Base-by-base conservation (phyloP, 1,140 invertebrate genomes). In the Sarcophaga peregrina region DNA sequence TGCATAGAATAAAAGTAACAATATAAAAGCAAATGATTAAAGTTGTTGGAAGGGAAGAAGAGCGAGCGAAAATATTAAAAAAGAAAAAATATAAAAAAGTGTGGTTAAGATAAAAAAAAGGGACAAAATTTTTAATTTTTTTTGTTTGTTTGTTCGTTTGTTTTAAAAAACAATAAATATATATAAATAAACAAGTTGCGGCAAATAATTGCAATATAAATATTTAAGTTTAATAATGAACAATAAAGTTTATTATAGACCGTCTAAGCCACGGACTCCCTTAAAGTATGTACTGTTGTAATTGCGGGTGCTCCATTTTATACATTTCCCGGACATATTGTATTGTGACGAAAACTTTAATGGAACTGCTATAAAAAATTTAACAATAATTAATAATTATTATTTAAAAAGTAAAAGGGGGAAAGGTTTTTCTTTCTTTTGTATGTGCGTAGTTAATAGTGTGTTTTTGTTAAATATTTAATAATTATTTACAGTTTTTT, bases 321-420 rank as follows among this genome's bases (percentile, higher is more conserved):
- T 52, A 17, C 50, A 52, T 50, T 78, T 52, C 48, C 47, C 75
- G 75, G 75, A 78, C 75, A 78, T 78, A 78, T 78, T 76, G 74
- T 74, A 37, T 74, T 74, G 13, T 47, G 8, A 10, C n/a, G 47
- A 76, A 76, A 76, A 74, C n/a, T 58, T 58, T 58, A 58, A 6
- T 68, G 9, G 20, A 62, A 62, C 9, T 20, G 10, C 20, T 68
- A 8, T 25, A 9, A 20, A n/a, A 20, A 20, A 68, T 68, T 68
- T 68, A 17, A 58, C 5, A 52, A 37, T 52, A 10, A 13, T 52
- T 52, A 68, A 68, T 9, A 20, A 9, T 7, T 68, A 68, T 25
- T 68, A 7, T 68, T 68, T 68, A 58, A 68, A 20, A 68, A 68
- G 20, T 20, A 68, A 62, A 62, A 62, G 10, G 3, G 3, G 20